These are phyloP conservation scores for Hylaeus anthracinus DNA, from an alignment of 1,140 invertebrate species.

Conservation along the genomic window DNA sequence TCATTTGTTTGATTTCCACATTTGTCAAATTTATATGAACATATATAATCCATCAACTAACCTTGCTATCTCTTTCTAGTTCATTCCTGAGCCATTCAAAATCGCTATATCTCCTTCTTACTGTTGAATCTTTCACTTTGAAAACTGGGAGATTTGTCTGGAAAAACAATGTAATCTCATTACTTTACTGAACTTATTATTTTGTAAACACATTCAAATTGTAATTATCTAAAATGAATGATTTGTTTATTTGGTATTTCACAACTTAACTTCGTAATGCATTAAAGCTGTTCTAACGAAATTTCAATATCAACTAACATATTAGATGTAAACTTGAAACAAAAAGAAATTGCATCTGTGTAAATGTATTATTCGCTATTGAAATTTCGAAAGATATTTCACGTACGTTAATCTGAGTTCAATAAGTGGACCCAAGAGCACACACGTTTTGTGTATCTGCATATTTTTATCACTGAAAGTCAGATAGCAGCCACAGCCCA, in stretches of 20 bases:
- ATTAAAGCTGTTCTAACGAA: background rate
- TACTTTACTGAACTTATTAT: background rate
- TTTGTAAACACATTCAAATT: background rate
- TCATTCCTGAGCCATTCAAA: conserved; percentile 99
- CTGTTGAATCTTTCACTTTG: conserved; percentile 99
- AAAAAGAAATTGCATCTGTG: background rate
- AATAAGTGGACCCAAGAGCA: conserved; percentile 2
- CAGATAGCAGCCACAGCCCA: conserved; percentile 57
- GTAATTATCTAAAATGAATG: conserved; percentile 10
- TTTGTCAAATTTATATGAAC: no score
- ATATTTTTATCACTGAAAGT: conserved; percentile 45
- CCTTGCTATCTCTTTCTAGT: conserved; percentile 99
- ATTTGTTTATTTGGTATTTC: conserved; percentile 14
- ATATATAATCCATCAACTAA: conserved; percentile 75
- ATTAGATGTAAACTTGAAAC: background rate
- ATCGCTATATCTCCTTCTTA: conserved; percentile 98
- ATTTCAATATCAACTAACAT: background rate
- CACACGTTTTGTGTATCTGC: conserved; percentile 33
- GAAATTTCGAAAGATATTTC: background rate
- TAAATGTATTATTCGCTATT: background rate
- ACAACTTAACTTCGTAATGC: conserved; percentile 11
- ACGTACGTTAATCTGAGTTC: background rate
- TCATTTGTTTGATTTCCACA: conserved; percentile 8
- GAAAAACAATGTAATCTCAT: conserved; percentile 72
- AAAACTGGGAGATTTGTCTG: conserved; percentile 99